A percentile compares a stretch with the other conserved stretches of the same genome.
These are phyloP conservation scores for Numenius phaeopus DNA, from an alignment of 2,797 vertebrate species.

Conservation along the genomic window DNA sequence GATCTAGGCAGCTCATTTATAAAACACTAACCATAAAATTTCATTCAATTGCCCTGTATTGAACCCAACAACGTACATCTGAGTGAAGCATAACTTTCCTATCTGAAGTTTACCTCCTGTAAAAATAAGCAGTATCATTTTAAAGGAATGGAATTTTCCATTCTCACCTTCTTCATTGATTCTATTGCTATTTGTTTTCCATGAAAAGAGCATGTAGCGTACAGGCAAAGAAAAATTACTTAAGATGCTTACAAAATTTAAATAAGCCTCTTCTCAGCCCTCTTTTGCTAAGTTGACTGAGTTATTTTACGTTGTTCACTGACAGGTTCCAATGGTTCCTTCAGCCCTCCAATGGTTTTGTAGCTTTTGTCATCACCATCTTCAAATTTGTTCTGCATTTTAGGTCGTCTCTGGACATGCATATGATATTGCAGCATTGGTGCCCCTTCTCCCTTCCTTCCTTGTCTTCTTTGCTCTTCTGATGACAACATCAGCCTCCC, in stretches of 20 bases:
- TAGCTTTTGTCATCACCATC: background rate
- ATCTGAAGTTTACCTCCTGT: background rate
- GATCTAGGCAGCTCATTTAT: background rate
- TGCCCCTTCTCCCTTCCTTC: background rate
- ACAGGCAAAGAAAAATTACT: background rate
- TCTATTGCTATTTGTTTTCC: background rate
- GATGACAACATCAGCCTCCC: background rate
- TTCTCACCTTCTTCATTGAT: background rate
- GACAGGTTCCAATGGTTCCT: background rate
- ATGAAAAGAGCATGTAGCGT: fast-evolving
- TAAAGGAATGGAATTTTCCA: background rate
- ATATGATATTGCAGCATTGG: background rate
- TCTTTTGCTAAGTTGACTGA: background rate
- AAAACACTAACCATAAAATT: background rate
- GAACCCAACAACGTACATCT: background rate
- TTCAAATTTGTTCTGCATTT: background rate
- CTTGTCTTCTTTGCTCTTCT: background rate
- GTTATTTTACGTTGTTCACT: background rate
- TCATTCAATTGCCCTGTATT: background rate
- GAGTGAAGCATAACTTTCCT: background rate
- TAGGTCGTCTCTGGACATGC: background rate
- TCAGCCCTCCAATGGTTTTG: background rate
- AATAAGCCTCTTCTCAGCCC: background rate
- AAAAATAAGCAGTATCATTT: background rate
- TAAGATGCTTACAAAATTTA: background rate